Evolutionary conservation across 2,797 vertebrate genomes (phyloP).

Genomic region (Percopsis omiscomaycus): DNA sequence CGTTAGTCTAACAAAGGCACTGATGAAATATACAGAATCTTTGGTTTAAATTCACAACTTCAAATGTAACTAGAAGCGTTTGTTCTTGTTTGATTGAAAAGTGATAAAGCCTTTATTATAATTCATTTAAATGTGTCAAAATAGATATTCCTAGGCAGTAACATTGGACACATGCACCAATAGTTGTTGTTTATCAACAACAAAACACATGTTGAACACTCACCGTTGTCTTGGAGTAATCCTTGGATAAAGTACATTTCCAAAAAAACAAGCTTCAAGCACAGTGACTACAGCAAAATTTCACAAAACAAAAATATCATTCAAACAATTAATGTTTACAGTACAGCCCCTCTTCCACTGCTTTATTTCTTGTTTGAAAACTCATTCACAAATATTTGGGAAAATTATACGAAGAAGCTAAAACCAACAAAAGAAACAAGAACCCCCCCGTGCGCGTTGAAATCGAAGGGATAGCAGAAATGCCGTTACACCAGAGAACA

Average conservation of each 20-base stretch:
- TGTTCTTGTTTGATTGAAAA: conserved; percentile 7
- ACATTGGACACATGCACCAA: background rate
- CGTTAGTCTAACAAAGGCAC: conserved; percentile 5
- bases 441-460: background rate
- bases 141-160: background rate
- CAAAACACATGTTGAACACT: conserved; percentile 53
- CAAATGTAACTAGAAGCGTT: conserved; percentile 26
- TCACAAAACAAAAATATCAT: background rate
- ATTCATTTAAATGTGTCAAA: conserved; percentile 6
- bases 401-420: background rate
- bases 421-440: conserved; percentile 14
- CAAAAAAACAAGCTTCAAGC: conserved; percentile 27
- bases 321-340: too few relatives aligned
- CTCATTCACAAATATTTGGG: background rate
- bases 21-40: conserved; percentile 15
- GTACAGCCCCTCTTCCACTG: too few relatives aligned
- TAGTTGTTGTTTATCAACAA: conserved; percentile 28
- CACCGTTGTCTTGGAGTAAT: conserved; percentile 30
- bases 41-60: conserved; percentile 33
- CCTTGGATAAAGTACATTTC: conserved; percentile 36
- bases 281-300: conserved; percentile 10
- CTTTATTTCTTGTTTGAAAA: background rate
- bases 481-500: conserved; percentile 8
- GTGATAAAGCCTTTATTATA: background rate
- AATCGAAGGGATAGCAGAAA: conserved; percentile 21